Percentiles rank a stretch among this genome's conserved stretches.
Conservation (phyloP, 2,888 invertebrate species). For the Subacronicta megacephala region DNA sequence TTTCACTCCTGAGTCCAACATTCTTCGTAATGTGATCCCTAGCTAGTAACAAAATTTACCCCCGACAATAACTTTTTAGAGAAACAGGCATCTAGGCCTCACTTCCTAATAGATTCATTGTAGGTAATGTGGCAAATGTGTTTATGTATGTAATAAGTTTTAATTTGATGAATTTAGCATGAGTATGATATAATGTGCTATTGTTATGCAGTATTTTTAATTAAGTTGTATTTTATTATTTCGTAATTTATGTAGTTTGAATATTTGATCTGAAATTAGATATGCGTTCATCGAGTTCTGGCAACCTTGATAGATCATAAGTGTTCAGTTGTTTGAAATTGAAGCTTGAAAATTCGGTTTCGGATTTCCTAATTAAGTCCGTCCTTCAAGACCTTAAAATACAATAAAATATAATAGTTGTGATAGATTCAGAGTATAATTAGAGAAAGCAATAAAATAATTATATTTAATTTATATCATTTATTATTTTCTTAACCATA, state of each 20-base stretch:
- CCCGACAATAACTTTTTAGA: no score
- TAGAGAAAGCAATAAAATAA: constrained; percentile 53
- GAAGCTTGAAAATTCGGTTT: not conserved
- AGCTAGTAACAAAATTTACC: no score
- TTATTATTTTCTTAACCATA: constrained; percentile 89
- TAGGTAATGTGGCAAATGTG: constrained; percentile 2
- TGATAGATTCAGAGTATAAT: constrained; percentile 25
- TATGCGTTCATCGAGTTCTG: not conserved
- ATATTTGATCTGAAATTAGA: not conserved
- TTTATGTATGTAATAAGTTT: constrained; percentile 22
- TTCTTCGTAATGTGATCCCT: no score
- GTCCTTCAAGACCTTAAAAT: constrained; percentile 46
- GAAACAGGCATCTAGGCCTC: no score
- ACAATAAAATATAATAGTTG: constrained; percentile 16
- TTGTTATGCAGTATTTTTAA: constrained; percentile 31
- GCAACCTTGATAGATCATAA: not conserved
- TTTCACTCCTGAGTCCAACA: no score
- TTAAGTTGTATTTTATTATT: constrained; percentile 18
- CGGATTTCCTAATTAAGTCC: constrained; percentile 41
- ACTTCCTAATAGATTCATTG: no score
- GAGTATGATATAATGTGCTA: constrained; percentile 5
- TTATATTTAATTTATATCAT: constrained; percentile 82
- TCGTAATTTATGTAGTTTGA: constrained; percentile 21
- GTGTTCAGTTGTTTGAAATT: not conserved
- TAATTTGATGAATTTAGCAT: constrained; percentile 26